Evolutionary conservation across 2,113 vertebrate genomes (phyloP).

Genomic region (Muntiacus reevesi): DNA sequence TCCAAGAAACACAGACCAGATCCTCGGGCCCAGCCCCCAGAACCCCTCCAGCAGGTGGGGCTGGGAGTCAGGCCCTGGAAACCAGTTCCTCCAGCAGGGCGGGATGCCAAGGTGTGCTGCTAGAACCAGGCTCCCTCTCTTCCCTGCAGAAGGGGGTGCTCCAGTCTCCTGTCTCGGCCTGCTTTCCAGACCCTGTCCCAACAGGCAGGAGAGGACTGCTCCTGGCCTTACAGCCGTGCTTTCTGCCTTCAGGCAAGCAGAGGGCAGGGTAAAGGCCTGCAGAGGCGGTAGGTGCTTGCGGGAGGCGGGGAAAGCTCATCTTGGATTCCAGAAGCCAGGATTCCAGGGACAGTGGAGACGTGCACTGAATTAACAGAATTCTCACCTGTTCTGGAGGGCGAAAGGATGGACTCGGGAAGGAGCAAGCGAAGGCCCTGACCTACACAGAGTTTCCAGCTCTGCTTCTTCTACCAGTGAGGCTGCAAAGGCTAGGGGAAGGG

Average conservation of each 20-base stretch:
- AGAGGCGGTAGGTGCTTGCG: neutral
- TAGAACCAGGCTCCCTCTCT: slow-evolving; percentile 33
- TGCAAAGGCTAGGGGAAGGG: neutral
- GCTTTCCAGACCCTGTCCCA: slow-evolving; percentile 64
- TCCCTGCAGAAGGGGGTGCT: slow-evolving; percentile 30
- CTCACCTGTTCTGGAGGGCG: neutral
- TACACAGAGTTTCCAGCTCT: neutral
- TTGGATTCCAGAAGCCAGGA: neutral
- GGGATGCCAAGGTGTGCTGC: slow-evolving; percentile 31
- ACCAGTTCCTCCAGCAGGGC: slow-evolving; percentile 66
- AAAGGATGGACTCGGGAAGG: neutral
- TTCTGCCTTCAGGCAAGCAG: slow-evolving; percentile 3
- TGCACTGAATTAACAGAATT: neutral
- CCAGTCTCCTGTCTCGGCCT: slow-evolving; percentile 59
- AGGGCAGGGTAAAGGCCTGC: neutral
- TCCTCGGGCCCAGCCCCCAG: neutral
- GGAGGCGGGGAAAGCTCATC: neutral
- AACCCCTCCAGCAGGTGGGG: neutral
- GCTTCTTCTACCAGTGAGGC: neutral
- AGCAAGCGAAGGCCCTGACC: neutral
- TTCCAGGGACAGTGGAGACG: neutral
- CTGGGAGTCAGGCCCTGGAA: slow-evolving; percentile 30
- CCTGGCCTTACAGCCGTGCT: neutral
- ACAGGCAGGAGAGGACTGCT: slow-evolving; percentile 25
- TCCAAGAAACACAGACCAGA: neutral